Conservation (phyloP, 2,888 invertebrate species). For the Trachelus troglodyta region DNA sequence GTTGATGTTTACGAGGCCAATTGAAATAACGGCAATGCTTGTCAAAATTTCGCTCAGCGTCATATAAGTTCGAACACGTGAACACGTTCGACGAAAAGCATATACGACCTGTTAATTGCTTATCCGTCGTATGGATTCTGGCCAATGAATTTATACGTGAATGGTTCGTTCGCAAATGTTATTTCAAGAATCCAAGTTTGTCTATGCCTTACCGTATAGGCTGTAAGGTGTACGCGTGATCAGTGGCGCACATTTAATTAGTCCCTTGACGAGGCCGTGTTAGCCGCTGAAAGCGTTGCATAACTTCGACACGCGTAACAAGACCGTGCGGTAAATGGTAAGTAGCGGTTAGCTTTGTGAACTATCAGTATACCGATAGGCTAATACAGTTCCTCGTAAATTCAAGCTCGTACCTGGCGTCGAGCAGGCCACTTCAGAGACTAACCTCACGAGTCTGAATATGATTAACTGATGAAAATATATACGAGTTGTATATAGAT, state of each 20-base stretch:
- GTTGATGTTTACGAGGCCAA: not conserved
- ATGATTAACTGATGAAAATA: not conserved
- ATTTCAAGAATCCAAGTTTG: not conserved
- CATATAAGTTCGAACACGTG: not conserved
- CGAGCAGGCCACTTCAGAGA: not conserved
- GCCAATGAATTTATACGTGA: not conserved
- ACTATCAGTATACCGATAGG: constrained; percentile 16
- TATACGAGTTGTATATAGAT: not conserved
- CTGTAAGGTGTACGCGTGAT: constrained; percentile 13
- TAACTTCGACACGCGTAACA: constrained; percentile 27
- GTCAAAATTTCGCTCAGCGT: not conserved
- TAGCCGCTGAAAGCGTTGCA: constrained; percentile 18
- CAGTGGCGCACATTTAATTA: constrained; percentile 29
- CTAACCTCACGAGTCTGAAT: not conserved
- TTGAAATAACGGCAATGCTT: not conserved
- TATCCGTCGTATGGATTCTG: not conserved
- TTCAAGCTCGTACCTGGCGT: constrained; percentile 20
- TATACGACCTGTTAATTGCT: not conserved
- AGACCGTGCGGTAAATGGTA: constrained; percentile 41
- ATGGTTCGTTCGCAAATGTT: not conserved
- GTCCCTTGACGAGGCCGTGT: constrained; percentile 25
- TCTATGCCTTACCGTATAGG: not conserved
- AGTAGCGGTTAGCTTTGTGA: constrained; percentile 36
- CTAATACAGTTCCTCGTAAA: constrained; percentile 30
- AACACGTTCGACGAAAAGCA: not conserved